Evolutionary conservation across 2,888 invertebrate species (phyloP), one percentile per base, ranked within the genome.

Genomic region (Prostheceraeus crozeri): DNA sequence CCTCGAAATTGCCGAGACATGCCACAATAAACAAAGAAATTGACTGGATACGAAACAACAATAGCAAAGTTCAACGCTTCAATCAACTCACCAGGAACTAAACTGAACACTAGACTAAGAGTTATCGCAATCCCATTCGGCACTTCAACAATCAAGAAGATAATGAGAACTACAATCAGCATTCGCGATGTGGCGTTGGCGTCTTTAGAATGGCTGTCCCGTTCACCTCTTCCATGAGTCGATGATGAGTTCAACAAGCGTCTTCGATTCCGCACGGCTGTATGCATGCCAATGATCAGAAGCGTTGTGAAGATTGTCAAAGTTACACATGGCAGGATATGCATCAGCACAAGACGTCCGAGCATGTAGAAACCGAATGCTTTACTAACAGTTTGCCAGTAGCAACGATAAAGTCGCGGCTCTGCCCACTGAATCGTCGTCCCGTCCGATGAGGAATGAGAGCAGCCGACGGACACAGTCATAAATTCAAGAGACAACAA

Each of bases 1-100:
- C 90, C 89, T n/a, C 93, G 81, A 76, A 93, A 93, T 74, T 88
- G 89, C 30, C 88, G 80, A 30, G 88, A 89, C 93, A 93, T 94
- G 21, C 89, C 89, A 74, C 90, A 91, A 72, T 93, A 93, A 65
- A 91, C 89, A 62, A 89, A 90, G 71, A 93, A 91, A 75, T 91
- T 90, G 60, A 90, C 85, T 10, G 89, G 89, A 76, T 90, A 90
- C 48, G 87, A 87, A 35, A 89, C 82, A 61, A 89, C 84, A 62
- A 93, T 86, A 73, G 88, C 85, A 78, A 91, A 89, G 78, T 91
- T 91, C 25, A 35, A 83, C 33, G 35, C 16, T 30, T 36, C n/a
- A 54, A 16, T 36, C 33, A 46, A 3, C n/a, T 46, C 11, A n/a
- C 4, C 48, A 4, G 28, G n/a, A 3, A 46, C 3, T 46, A 11